Percentiles rank a stretch among this genome's conserved stretches.
Conservation (phyloP, 2,113 vertebrate genomes). For the Cebus imitator region DNA sequence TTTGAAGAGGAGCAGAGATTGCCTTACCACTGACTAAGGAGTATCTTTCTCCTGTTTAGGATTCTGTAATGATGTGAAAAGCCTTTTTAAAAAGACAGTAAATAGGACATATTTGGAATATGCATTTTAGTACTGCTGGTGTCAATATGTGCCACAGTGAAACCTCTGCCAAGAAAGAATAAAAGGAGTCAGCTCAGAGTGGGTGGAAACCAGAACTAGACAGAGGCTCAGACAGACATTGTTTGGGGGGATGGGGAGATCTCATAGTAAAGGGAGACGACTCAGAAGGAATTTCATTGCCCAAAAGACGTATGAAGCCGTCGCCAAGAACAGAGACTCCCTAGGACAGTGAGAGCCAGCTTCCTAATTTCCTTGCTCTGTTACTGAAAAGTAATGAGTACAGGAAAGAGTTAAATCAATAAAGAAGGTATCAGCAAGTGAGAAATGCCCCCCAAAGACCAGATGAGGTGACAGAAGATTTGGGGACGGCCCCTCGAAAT, state of each 20-base stretch:
- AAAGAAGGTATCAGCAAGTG: not conserved
- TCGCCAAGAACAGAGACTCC: not conserved
- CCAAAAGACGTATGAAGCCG: too few species aligned
- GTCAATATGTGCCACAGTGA: not conserved
- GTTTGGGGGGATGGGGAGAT: not conserved
- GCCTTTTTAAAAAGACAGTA: not conserved
- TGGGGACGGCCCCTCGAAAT: not conserved
- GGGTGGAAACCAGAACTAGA: not conserved
- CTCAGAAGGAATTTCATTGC: not conserved
- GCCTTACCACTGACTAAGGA: not conserved
- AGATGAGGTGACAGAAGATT: not conserved
- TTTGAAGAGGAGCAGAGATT: not conserved
- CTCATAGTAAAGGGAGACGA: not conserved
- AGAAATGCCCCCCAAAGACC: not conserved
- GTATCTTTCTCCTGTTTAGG: not conserved
- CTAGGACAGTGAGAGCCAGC: not conserved
- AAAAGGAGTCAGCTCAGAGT: not conserved
- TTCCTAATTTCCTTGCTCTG: not conserved
- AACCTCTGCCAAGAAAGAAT: not conserved
- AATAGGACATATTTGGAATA: not conserved
- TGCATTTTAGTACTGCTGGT: not conserved
- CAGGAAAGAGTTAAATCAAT: not conserved
- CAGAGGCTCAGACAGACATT: not conserved
- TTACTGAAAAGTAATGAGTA: not conserved
- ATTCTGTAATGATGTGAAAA: not conserved